Percentiles rank a stretch among this genome's conserved stretches.
phyloP scores from a whole-genome alignment of 2,888 invertebrate genomes.

The Lamellibrachia columna region DNA sequence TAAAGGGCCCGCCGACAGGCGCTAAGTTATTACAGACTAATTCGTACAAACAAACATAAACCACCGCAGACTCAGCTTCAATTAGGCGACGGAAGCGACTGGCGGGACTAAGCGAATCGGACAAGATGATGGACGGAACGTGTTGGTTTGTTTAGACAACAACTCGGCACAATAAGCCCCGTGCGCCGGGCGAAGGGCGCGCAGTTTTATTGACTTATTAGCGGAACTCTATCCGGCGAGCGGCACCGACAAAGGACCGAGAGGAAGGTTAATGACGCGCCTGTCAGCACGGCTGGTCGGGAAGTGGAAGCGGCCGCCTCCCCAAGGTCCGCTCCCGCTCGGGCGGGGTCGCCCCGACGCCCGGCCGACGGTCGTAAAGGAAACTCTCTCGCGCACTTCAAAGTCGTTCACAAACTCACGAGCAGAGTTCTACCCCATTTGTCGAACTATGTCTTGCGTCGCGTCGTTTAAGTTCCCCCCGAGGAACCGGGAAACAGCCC shows the following conservation, averaged over 20 bases:
- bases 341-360: neutral
- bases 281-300: neutral
- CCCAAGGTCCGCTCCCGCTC: neutral
- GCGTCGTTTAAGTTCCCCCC: neutral
- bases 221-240: neutral
- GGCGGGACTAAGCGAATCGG: neutral
- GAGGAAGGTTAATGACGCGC: neutral
- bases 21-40: conserved; percentile 9
- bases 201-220: neutral
- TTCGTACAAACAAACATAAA: conserved; percentile 7
- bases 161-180: neutral
- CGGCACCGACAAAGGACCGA: neutral
- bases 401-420: neutral
- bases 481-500: neutral
- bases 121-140: neutral
- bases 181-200: neutral
- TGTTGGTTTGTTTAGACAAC: neutral
- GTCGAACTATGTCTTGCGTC: neutral
- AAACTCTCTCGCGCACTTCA: neutral
- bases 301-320: neutral
- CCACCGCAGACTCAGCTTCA: conserved; percentile 16
- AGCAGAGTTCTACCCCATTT: neutral
- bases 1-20: neutral
- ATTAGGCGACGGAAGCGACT: neutral
- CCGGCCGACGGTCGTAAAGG: neutral